Conservation (phyloP, 2,888 invertebrate species). For the Xanthia togata region DNA sequence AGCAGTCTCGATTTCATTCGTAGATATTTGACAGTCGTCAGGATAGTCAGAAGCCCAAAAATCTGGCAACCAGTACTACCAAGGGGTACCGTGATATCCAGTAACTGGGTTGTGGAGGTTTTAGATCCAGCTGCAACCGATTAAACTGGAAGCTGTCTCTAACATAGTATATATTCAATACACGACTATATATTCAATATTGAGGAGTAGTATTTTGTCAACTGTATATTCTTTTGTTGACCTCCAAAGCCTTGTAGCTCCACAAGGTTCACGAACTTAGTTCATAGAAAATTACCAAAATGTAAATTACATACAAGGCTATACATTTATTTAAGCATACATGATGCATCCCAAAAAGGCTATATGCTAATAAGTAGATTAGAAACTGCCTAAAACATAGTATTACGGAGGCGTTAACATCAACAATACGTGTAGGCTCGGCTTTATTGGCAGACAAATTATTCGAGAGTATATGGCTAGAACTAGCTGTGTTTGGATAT, state of each 20-base stretch:
- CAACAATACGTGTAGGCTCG: constrained; percentile 58
- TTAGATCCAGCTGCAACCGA: no score
- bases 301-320: neutral
- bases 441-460: constrained; percentile 52
- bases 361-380: constrained; percentile 15
- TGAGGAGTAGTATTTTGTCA: no score
- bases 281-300: neutral
- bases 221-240: neutral
- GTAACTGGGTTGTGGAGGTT: no score
- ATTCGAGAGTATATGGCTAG: constrained; percentile 34
- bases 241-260: no score
- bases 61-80: no score
- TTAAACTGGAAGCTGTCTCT: neutral
- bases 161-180: no score
- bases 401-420: constrained; percentile 53
- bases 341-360: constrained; percentile 6
- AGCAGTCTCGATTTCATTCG: no score
- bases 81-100: no score
- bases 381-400: constrained; percentile 33
- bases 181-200: no score
- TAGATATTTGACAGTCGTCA: no score
- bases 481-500: constrained; percentile 34
- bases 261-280: neutral
- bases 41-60: no score
- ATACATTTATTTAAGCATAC: constrained; percentile 15